Conservation (phyloP, 2,113 vertebrate genomes). For the Carassius auratus region DNA sequence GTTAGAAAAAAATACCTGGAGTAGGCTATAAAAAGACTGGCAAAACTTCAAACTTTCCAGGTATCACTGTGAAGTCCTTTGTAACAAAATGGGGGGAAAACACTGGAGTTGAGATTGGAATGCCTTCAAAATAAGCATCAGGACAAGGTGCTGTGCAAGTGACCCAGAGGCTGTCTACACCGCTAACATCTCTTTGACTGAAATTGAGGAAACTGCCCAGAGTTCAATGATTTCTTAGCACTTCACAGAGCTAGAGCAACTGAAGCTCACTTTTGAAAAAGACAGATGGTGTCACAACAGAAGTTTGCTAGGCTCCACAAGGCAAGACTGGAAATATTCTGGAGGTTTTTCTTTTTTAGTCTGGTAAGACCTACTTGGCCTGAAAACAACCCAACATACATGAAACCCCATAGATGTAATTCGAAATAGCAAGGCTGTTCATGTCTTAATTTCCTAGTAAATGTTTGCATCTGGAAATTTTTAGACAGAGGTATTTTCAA, state of each 20-base stretch:
- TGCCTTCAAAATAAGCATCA: conserved; percentile 7
- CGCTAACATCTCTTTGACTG: conserved; percentile 13
- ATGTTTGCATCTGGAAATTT: no score
- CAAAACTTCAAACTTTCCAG: conserved; percentile 3
- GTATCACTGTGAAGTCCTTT: conserved; percentile 16
- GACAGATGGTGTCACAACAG: neutral
- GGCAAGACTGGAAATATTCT: neutral
- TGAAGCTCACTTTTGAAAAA: conserved; percentile 26
- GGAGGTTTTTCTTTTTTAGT: neutral
- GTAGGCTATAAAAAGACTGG: neutral
- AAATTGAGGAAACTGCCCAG: neutral
- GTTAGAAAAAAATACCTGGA: neutral
- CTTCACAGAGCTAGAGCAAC: conserved; percentile 23
- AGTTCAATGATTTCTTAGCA: conserved; percentile 10
- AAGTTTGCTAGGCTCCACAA: neutral
- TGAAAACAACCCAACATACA: neutral
- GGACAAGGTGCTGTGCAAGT: conserved; percentile 13
- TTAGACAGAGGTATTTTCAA: neutral
- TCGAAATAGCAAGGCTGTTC: neutral
- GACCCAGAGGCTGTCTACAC: neutral
- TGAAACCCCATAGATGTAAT: neutral
- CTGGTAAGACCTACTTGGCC: neutral
- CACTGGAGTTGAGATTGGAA: neutral
- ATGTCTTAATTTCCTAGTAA: neutral
- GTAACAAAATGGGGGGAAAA: neutral